These are phyloP conservation scores for Palythoa grandis DNA, from an alignment of 92 coral and sea anemone genomes.

Conservation along the genomic window DNA sequence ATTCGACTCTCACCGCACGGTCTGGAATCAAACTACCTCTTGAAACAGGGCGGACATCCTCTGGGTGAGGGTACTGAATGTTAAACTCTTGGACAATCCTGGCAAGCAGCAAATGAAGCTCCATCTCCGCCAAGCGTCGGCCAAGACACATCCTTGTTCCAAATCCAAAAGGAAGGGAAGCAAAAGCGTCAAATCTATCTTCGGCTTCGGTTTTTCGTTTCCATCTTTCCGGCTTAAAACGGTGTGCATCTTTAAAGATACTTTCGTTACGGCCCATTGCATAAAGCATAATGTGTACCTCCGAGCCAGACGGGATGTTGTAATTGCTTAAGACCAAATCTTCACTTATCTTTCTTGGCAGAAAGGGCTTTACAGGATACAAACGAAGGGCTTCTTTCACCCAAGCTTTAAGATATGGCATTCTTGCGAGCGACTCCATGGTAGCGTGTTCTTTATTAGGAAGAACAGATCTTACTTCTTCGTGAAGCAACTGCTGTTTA, in stretches of 20 bases:
- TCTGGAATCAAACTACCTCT: conserved; percentile 20
- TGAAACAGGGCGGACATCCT: conserved; percentile 25
- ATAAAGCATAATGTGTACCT: conserved; percentile 37
- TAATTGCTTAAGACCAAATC: conserved; percentile 63
- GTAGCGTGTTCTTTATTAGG: conserved; percentile 51
- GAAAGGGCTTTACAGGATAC: conserved; percentile 48
- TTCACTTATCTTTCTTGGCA: conserved; percentile 46
- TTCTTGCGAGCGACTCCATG: conserved; percentile 31
- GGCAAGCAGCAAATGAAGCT: conserved; percentile 59
- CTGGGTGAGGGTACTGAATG: conserved; percentile 41
- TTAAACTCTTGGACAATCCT: conserved; percentile 67
- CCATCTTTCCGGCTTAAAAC: conserved; percentile 80
- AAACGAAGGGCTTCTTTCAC: conserved; percentile 73
- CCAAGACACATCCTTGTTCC: conserved; percentile 85
- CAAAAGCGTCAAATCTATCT: conserved; percentile 39
- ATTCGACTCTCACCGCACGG: not conserved
- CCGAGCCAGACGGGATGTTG: conserved; percentile 71
- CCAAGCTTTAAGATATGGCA: conserved; percentile 80
- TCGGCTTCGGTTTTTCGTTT: conserved; percentile 31
- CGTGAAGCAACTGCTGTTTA: conserved; percentile 62
- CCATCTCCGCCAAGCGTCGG: conserved; percentile 23
- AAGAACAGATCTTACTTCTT: conserved; percentile 66
- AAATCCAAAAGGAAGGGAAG: conserved; percentile 77
- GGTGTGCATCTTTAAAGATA: conserved; percentile 55
- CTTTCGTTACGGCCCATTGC: conserved; percentile 63